Conservation (phyloP, 2,888 invertebrate genomes). For the Macrosiphum euphorbiae region DNA sequence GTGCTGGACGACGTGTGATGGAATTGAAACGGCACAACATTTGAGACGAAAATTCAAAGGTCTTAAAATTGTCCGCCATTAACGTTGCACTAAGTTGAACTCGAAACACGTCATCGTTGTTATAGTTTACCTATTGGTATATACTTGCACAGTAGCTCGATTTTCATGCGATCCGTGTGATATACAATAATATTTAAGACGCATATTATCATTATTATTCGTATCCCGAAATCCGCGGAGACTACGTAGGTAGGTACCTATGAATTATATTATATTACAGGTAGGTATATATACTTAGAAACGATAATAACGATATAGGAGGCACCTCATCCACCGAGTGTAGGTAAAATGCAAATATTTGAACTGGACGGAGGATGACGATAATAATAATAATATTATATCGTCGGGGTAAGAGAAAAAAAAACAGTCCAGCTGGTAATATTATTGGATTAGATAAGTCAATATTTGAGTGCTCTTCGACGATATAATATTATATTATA, state of each 20-base stretch:
- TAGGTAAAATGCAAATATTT: neutral
- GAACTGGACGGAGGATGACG: neutral
- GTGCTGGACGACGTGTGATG: neutral
- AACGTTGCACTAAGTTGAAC: neutral
- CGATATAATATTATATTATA: neutral
- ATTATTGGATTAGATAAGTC: neutral
- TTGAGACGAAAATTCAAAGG: neutral
- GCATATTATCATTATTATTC: neutral
- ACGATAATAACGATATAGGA: neutral
- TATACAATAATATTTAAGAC: neutral
- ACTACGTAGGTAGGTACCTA: neutral
- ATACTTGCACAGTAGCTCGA: neutral
- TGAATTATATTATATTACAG: no score
- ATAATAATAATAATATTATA: neutral
- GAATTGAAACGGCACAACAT: neutral
- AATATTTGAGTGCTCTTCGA: neutral
- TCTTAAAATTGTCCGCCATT: neutral
- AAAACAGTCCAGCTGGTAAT: neutral
- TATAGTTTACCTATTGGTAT: no score
- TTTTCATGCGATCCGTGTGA: neutral
- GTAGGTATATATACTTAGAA: neutral
- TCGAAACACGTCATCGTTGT: neutral
- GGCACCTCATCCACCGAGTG: no score
- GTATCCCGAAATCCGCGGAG: neutral
- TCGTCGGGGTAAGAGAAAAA: neutral